Base-by-base conservation (phyloP, 2,797 vertebrate species). In the Menidia menidia region DNA sequence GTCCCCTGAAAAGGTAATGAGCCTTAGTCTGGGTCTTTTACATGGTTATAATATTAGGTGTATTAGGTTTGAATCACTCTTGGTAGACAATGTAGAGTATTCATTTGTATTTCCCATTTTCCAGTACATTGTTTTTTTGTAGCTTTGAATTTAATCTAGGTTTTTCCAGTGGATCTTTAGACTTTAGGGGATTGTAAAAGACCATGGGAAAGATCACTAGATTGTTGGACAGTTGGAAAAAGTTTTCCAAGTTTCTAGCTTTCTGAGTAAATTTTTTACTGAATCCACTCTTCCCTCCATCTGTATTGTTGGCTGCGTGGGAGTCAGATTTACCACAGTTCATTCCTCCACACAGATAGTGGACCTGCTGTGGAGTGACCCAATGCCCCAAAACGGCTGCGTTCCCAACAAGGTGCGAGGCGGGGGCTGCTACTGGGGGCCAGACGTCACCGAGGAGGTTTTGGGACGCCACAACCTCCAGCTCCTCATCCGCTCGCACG, bases 351-450 rank as follows among this genome's bases (percentile, higher is more conserved):
- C 56, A 14, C 60, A 95, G 97, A 90, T 98, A 45, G 91, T 97
- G 51, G 96, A 98, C 45, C 54, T 98, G 42, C 82, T 98, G 58
- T 98, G 97, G 97, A 99, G 97, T 0, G 97, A 98, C 50, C 97
- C 97, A 1, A 93, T 96, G 93, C 74, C 94, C 16, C 96, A 96
- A 81, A 94, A 96, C 0, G 97, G 97, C 80, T 98, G 97, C 80
- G 81, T 88, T 52, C 89, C 89, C n/a, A 98, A 98, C 25, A 88
- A 92, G 0, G 91, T 96, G 50, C 92, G 97, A 71, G 97, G 97
- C 0, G 96, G 95, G 0, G 97, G 97, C 47, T 98, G 96, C 86
- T 99, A 96, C 86, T 99, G 97, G 84, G 97, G 98, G 0, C 97
- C 97, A 1, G 95, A 98, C 0, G 92, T 99, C 82, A 98, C 97